Percentiles rank a stretch among this genome's conserved stretches.
These are phyloP conservation scores for Camponotus pennsylvanicus DNA, from an alignment of 1,140 invertebrate genomes.

Conservation along the genomic window DNA sequence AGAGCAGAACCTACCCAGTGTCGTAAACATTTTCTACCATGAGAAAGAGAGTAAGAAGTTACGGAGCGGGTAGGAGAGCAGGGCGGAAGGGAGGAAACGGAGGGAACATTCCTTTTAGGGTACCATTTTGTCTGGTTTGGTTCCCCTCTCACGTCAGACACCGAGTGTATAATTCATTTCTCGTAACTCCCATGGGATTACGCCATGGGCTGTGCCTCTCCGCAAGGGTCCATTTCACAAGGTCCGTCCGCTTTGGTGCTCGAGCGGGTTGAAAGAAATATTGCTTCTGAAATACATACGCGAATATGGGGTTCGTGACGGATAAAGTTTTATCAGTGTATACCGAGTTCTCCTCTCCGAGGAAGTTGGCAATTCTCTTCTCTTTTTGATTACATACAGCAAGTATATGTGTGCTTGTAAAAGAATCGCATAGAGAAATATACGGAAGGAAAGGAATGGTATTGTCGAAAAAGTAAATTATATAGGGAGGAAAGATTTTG, in stretches of 20 bases:
- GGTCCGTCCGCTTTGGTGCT: slow-evolving; percentile 38
- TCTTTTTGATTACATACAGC: neutral
- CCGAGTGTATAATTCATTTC: slow-evolving; percentile 80
- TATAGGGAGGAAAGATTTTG: neutral
- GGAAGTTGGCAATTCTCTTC: neutral
- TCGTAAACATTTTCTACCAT: slow-evolving; percentile 65
- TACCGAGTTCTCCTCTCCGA: neutral
- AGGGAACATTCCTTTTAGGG: slow-evolving; percentile 72
- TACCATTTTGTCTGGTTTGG: slow-evolving; percentile 78
- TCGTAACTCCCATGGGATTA: slow-evolving; percentile 77
- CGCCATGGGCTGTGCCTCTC: slow-evolving; percentile 60
- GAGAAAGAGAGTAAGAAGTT: slow-evolving; percentile 47
- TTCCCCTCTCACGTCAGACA: slow-evolving; percentile 72
- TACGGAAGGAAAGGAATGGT: neutral
- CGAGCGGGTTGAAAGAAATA: slow-evolving; percentile 40
- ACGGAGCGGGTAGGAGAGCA: neutral
- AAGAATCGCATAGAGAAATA: neutral
- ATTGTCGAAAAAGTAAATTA: neutral
- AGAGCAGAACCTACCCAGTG: slow-evolving; percentile 12
- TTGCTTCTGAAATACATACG: slow-evolving; percentile 46
- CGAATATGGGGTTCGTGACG: slow-evolving; percentile 1
- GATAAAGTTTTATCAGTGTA: slow-evolving; percentile 35
- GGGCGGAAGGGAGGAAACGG: slow-evolving; percentile 28
- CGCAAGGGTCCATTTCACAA: slow-evolving; percentile 60
- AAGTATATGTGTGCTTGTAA: neutral